Evolutionary conservation across 1,140 invertebrate species (phyloP).

Genomic region (Antheraea mylitta): DNA sequence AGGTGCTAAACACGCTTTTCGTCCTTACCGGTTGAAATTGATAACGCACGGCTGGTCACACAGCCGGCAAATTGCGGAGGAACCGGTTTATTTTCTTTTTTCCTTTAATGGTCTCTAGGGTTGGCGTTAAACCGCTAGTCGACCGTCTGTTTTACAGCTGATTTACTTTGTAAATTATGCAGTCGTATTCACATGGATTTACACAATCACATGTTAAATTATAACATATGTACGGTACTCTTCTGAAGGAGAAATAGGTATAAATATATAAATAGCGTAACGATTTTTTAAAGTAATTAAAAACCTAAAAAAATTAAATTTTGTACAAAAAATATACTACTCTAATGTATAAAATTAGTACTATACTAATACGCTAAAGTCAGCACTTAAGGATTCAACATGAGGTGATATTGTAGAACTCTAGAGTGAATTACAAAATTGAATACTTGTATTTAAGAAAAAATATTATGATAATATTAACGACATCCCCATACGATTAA

Average conservation of each 20-base stretch:
- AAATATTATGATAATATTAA: neutral
- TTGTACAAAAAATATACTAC: too few relatives aligned
- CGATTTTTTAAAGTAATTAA: too few relatives aligned
- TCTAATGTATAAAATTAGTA: too few relatives aligned
- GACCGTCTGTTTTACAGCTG: neutral
- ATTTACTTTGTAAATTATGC: neutral
- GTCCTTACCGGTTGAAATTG: conserved; percentile 25
- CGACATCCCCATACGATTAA: neutral
- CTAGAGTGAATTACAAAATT: too few relatives aligned
- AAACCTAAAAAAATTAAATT: too few relatives aligned
- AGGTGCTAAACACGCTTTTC: conserved; percentile 28
- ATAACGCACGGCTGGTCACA: conserved; percentile 28
- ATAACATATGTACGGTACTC: too few relatives aligned
- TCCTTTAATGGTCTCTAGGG: conserved; percentile 9
- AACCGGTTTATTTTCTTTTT: conserved; percentile 14
- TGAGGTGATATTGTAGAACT: too few relatives aligned
- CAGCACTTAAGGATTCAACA: too few relatives aligned
- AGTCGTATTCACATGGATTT: neutral
- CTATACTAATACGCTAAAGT: too few relatives aligned
- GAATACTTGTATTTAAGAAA: neutral
- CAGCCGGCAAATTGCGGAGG: conserved; percentile 14
- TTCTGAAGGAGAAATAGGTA: too few relatives aligned
- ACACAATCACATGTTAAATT: neutral
- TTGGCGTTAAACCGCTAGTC: conserved; percentile 2
- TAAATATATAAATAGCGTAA: too few relatives aligned